These are phyloP conservation scores for Brassicogethes aeneus DNA, from an alignment of 2,888 invertebrate genomes.

Conservation along the genomic window DNA sequence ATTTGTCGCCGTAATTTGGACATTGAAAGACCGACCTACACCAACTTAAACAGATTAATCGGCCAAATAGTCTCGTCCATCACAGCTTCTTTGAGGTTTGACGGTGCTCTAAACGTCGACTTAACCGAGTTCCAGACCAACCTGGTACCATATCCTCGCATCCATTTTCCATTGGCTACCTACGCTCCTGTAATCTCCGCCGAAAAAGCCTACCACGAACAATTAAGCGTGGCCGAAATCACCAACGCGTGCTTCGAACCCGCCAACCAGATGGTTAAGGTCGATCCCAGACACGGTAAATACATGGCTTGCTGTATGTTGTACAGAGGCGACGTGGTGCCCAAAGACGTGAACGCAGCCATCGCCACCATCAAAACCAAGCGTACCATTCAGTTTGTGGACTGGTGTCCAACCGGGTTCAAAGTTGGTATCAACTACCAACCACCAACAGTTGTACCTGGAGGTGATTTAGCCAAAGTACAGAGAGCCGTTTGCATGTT, in stretches of 20 bases:
- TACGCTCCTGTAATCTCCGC: constrained; percentile 88
- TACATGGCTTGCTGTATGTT: constrained; percentile 96
- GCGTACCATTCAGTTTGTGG: constrained; percentile 83
- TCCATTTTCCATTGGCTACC: constrained; percentile 86
- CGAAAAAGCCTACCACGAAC: constrained; percentile 89
- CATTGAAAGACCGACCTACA: constrained; percentile 91
- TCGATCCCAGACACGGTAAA: constrained; percentile 83
- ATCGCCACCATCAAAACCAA: constrained; percentile 92
- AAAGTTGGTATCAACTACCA: constrained; percentile 85
- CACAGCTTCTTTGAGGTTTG: constrained; percentile 85
- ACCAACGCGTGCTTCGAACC: constrained; percentile 93
- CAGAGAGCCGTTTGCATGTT: constrained; percentile 95
- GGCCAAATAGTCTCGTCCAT: constrained; percentile 90
- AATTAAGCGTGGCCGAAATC: constrained; percentile 81
- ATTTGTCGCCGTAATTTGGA: constrained; percentile 89
- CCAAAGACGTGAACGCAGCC: constrained; percentile 90
- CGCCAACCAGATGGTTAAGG: constrained; percentile 90
- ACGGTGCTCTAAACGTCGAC: constrained; percentile 86
- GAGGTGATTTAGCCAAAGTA: constrained; percentile 87
- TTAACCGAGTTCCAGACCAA: constrained; percentile 90
- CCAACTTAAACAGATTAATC: constrained; percentile 89
- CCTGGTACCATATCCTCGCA: constrained; percentile 89
- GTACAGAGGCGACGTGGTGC: constrained; percentile 69
- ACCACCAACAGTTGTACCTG: constrained; percentile 84
- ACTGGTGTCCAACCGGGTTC: constrained; percentile 78